These are phyloP conservation scores for Spheniscus mendiculus DNA, from an alignment of 2,113 vertebrate genomes.

Conservation along the genomic window DNA sequence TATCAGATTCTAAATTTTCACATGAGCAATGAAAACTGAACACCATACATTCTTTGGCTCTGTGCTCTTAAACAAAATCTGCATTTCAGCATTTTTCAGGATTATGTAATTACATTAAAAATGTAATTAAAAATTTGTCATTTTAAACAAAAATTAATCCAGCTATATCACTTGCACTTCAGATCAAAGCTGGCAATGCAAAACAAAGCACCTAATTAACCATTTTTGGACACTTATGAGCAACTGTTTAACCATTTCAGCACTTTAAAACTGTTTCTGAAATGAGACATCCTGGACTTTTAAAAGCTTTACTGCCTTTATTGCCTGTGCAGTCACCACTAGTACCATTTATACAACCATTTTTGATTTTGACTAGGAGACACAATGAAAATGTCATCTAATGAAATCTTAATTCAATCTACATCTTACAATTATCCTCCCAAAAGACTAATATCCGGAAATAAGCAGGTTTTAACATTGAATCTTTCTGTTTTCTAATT, in stretches of 20 bases:
- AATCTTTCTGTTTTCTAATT: background rate
- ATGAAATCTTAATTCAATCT: background rate
- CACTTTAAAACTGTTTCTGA: background rate
- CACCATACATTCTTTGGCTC: background rate
- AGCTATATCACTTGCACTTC: background rate
- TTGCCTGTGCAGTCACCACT: background rate
- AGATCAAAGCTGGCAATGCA: background rate
- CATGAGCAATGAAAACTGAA: background rate
- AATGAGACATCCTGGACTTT: background rate
- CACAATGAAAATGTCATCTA: background rate
- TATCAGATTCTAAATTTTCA: background rate
- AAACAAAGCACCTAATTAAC: background rate
- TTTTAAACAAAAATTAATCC: background rate
- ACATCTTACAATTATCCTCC: background rate
- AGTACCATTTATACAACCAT: background rate
- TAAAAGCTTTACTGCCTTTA: background rate
- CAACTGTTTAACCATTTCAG: background rate
- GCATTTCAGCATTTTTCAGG: background rate
- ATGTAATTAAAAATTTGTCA: background rate
- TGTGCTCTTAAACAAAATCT: background rate
- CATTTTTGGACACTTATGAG: background rate
- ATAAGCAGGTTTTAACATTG: background rate
- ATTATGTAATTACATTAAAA: background rate
- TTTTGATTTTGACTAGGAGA: background rate
- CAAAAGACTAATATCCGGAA: background rate